These are phyloP conservation scores for Cervus canadensis DNA, from an alignment of 2,113 vertebrate species.

Conservation along the genomic window DNA sequence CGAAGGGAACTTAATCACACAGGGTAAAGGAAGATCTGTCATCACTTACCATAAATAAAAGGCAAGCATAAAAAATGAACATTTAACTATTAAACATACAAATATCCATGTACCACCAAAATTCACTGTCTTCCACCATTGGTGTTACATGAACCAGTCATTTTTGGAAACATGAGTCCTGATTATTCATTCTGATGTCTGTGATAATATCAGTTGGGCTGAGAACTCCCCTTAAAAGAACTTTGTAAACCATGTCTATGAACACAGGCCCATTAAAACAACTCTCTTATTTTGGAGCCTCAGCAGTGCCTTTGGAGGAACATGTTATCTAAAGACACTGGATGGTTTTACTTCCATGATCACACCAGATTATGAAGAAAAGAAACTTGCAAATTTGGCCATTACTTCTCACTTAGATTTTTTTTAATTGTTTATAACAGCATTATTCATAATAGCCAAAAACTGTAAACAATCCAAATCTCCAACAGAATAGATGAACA, in stretches of 20 bases:
- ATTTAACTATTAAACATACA: neutral
- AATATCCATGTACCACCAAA: neutral
- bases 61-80: neutral
- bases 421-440: neutral
- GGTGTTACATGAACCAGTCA: neutral
- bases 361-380: neutral
- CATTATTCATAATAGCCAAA: neutral
- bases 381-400: neutral
- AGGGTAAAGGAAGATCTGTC: neutral
- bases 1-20: neutral
- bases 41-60: neutral
- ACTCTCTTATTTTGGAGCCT: neutral
- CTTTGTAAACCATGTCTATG: neutral
- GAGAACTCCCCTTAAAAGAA: neutral
- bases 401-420: neutral
- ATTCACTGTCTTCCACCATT: neutral
- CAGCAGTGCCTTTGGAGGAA: neutral
- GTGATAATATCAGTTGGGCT: neutral
- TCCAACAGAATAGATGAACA: neutral
- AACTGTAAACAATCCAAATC: neutral
- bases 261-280: neutral
- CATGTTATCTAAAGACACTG: neutral
- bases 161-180: neutral
- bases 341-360: neutral
- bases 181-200: neutral